These are phyloP conservation scores for Eudasyphora cyanicolor DNA, from an alignment of 2,888 invertebrate genomes.

Conservation along the genomic window DNA sequence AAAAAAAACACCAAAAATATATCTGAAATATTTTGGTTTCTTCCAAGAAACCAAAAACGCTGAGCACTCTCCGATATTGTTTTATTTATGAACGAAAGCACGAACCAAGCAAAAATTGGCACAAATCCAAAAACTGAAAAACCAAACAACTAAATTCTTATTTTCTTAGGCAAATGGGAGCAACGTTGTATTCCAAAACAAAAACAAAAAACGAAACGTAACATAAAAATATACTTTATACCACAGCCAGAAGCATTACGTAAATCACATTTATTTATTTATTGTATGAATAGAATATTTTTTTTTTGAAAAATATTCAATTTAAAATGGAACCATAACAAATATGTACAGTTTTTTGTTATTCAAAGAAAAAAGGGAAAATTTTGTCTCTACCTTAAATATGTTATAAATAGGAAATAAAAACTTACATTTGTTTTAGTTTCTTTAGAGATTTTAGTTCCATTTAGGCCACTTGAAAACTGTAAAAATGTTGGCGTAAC, in stretches of 20 bases:
- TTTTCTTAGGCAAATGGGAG: neutral
- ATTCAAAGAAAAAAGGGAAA: neutral
- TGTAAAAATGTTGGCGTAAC: neutral
- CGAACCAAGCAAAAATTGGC: neutral
- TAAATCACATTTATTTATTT: slow-evolving; percentile 22
- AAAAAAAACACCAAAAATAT: neutral
- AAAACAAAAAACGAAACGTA: slow-evolving; percentile 18
- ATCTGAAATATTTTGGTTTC: neutral
- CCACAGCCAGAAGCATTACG: slow-evolving; percentile 28
- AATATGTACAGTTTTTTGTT: too few species aligned
- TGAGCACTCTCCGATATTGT: neutral
- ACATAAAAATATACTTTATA: slow-evolving; percentile 27
- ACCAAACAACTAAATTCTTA: neutral
- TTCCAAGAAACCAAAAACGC: slow-evolving; percentile 7
- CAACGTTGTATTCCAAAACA: slow-evolving; percentile 1
- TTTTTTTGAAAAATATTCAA: too few species aligned
- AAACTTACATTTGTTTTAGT: neutral
- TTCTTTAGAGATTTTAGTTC: neutral
- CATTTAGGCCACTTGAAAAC: neutral
- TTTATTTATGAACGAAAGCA: slow-evolving; percentile 13
- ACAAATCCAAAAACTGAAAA: slow-evolving; percentile 10
- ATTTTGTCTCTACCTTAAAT: neutral
- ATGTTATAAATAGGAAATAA: neutral
- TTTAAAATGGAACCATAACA: too few species aligned
- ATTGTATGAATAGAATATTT: too few species aligned